Evolutionary conservation across 2,113 vertebrate genomes (phyloP).

Genomic region (Heterochromis multidens): DNA sequence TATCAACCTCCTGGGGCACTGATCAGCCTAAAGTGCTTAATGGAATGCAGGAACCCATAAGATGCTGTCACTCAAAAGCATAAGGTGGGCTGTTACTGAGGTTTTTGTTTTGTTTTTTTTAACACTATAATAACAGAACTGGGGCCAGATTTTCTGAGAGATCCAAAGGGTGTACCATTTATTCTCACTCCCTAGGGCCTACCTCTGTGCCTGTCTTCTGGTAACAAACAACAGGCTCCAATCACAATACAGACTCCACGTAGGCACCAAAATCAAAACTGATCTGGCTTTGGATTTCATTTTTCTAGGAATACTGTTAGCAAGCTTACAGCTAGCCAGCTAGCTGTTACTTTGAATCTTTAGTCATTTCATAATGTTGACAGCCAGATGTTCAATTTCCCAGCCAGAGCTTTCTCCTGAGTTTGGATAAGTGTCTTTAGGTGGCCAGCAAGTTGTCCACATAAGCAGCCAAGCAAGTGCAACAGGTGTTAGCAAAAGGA

Average conservation of each 20-base stretch:
- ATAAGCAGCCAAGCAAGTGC: too few relatives aligned
- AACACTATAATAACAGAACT: neutral
- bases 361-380: neutral
- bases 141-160: neutral
- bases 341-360: neutral
- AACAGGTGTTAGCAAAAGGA: too few relatives aligned
- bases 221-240: too few relatives aligned
- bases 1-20: conserved; percentile 75
- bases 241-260: too few relatives aligned
- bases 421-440: neutral
- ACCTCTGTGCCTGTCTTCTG: neutral
- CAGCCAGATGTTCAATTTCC: neutral
- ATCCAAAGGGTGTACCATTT: neutral
- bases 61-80: conserved; percentile 71
- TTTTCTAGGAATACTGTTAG: neutral
- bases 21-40: conserved; percentile 78
- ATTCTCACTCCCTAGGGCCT: neutral
- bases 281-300: neutral
- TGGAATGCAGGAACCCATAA: conserved; percentile 66
- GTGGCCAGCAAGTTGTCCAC: too few relatives aligned
- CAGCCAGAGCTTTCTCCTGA: neutral
- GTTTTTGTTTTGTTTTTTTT: conserved; percentile 25
- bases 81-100: conserved; percentile 59
- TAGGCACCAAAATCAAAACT: too few relatives aligned
- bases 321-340: neutral